phyloP scores from a whole-genome alignment of 2,797 vertebrate genomes.

The Moxostoma hubbsi region DNA sequence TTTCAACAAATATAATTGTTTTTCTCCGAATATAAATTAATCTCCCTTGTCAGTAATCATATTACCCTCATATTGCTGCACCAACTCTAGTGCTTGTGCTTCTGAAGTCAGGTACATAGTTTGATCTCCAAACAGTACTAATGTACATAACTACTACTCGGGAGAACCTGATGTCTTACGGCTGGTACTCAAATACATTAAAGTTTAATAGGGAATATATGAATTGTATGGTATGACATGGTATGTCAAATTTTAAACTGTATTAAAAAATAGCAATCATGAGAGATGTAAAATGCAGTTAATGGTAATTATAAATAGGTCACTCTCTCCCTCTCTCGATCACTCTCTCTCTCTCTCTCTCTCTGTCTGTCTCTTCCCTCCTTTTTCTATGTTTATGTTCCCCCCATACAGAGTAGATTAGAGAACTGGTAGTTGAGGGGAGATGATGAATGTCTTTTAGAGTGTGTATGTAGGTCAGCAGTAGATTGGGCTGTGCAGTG shows the following conservation, averaged over 20 bases:
- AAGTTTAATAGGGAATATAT: background rate
- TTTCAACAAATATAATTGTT: slow-evolving; percentile 11
- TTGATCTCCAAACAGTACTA: slow-evolving; percentile 29
- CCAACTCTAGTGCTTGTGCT: slow-evolving; percentile 56
- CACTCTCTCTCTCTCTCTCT: background rate
- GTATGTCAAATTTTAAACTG: slow-evolving; percentile 32
- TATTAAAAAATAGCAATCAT: slow-evolving; percentile 30
- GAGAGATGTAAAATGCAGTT: slow-evolving; percentile 23
- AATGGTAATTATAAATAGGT: slow-evolving; percentile 50
- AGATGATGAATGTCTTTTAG: slow-evolving; percentile 69
- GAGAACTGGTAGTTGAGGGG: slow-evolving; percentile 74
- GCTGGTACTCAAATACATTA: slow-evolving; percentile 38
- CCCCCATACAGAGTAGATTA: slow-evolving; percentile 73
- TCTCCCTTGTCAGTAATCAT: slow-evolving; percentile 16
- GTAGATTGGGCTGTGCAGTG: slow-evolving; percentile 65
- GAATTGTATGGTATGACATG: background rate
- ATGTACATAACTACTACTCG: slow-evolving; percentile 15
- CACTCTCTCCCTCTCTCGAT: slow-evolving; percentile 33
- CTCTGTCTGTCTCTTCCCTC: slow-evolving; percentile 36
- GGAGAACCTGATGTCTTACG: slow-evolving; percentile 23
- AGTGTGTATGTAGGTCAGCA: slow-evolving; percentile 60
- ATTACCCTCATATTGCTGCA: slow-evolving; percentile 45
- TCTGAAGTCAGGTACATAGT: slow-evolving; percentile 52
- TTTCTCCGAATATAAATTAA: slow-evolving; percentile 33
- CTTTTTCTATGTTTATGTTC: slow-evolving; percentile 41